These are phyloP conservation scores for Phyllotreta striolata DNA, from an alignment of 2,888 invertebrate species.

Conservation along the genomic window DNA sequence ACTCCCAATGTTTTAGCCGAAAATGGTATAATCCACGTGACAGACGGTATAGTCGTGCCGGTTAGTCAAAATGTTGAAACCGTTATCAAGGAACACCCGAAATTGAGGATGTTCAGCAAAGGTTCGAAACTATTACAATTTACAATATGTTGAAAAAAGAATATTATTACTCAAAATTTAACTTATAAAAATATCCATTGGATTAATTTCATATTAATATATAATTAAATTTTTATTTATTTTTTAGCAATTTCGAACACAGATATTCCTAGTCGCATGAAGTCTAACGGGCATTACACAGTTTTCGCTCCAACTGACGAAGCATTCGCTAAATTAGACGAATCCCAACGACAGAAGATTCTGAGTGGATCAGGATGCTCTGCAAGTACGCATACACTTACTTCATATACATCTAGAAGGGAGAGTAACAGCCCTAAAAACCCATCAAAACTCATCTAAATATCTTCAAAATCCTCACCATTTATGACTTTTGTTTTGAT, in stretches of 20 bases:
- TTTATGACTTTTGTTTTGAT: constrained; percentile 7
- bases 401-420: no score
- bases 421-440: no score
- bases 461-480: not conserved
- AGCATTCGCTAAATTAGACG: constrained; percentile 70
- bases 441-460: constrained; percentile 12
- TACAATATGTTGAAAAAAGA: constrained; percentile 4
- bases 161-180: no score
- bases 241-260: constrained; percentile 67
- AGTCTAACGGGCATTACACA: constrained; percentile 67
- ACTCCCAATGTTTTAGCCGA: constrained; percentile 69
- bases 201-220: not conserved
- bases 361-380: constrained; percentile 68
- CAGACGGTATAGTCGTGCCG: constrained; percentile 68
- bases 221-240: constrained; percentile 16
- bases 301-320: constrained; percentile 73
- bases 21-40: constrained; percentile 73
- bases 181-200: no score
- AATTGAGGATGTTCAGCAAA: constrained; percentile 67
- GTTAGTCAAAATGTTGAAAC: constrained; percentile 66
- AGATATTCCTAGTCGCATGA: constrained; percentile 65
- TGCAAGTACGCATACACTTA: constrained; percentile 62
- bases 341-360: constrained; percentile 63
- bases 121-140: constrained; percentile 51
- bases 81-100: constrained; percentile 66